Percentiles rank a stretch among this genome's conserved stretches.
Evolutionary conservation across 2,113 vertebrate genomes (phyloP).

Genomic region (Amphiprion percula): DNA sequence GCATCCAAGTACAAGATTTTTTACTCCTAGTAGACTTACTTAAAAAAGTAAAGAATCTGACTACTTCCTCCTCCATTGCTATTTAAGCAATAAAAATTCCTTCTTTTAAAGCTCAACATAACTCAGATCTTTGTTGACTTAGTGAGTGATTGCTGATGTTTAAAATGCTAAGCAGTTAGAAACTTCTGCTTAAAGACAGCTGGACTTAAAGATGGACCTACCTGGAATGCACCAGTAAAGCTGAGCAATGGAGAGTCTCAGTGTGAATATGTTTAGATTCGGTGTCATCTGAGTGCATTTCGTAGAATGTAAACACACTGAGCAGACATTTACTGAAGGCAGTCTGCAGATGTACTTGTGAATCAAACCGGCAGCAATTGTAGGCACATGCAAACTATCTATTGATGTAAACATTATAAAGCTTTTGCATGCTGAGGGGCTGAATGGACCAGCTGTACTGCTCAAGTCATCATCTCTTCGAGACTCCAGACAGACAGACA

Average conservation of each 20-base stretch:
- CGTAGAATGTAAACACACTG: constrained; percentile 77
- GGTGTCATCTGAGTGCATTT: constrained; percentile 80
- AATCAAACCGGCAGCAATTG: constrained; percentile 37
- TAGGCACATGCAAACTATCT: constrained; percentile 33
- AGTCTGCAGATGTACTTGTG: constrained; percentile 45
- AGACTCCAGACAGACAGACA: constrained; percentile 91
- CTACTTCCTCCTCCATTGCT: not conserved
- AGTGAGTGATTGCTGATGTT: constrained; percentile 56
- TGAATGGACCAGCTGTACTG: constrained; percentile 36
- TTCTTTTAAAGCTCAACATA: constrained; percentile 60
- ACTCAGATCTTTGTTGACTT: constrained; percentile 72
- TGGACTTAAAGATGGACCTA: constrained; percentile 72
- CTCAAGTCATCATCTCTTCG: constrained; percentile 82
- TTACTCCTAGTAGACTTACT: not conserved
- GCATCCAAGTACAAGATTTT: not conserved
- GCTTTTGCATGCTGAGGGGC: constrained; percentile 11
- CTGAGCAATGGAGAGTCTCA: constrained; percentile 64
- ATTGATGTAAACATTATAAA: constrained; percentile 49
- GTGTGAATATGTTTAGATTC: constrained; percentile 82
- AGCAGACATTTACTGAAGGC: constrained; percentile 74
- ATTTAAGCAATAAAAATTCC: constrained; percentile 75
- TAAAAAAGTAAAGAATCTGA: not conserved
- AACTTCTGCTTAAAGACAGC: constrained; percentile 62
- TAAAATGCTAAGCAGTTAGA: constrained; percentile 54
- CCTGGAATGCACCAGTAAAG: constrained; percentile 76